Base-by-base conservation (phyloP, 2,888 invertebrate species). In the Tetanocera ferruginea region DNA sequence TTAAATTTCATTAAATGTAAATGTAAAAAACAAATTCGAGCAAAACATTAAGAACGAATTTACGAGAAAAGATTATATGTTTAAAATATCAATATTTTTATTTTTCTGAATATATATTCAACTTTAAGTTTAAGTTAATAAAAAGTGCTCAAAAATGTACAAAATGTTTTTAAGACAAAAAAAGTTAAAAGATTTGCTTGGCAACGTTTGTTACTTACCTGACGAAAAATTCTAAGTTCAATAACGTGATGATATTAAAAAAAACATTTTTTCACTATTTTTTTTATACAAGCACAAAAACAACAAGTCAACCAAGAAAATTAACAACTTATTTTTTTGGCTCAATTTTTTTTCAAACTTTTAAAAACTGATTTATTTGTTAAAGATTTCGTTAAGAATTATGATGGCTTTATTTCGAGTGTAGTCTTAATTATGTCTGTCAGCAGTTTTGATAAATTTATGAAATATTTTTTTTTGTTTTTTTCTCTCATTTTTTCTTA, bases 31-130 rank as follows among this genome's bases (percentile, higher is more conserved):
- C 23, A 28, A 72, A 72, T 72, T 52, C 37, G 55, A 43, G 17
- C n/a, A 62, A 73, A 73, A 62, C 28, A 52, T 28, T n/a, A 71
- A 57, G 57, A 71, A 28, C 51, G 31, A 73, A 28, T 43, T 49
- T 28, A 8, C 19, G 51, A 28, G 62, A 74, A 49, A 73, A 49
- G n/a, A n/a, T n/a, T n/a, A 62, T 73, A 25, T 19, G 17, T 28
- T 9, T 51, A 73, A 11, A 60, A 73, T 57, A 49, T 14, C 14
- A 73, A 62, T 49, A 3, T 37, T 37, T 17, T 43, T 14, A 6
- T 43, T 9, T 71, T 11, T 37, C 9, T 11, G 5, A n/a, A 34
- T 34, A 57, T 57, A 72, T 9, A 25, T 57, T n/a, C 19, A 72
- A 19, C 34, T 57, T 71, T 55, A 51, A 31, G 34, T 23, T 55